Base-by-base conservation (phyloP, 2,113 vertebrate genomes). In the Alethe diademata region DNA sequence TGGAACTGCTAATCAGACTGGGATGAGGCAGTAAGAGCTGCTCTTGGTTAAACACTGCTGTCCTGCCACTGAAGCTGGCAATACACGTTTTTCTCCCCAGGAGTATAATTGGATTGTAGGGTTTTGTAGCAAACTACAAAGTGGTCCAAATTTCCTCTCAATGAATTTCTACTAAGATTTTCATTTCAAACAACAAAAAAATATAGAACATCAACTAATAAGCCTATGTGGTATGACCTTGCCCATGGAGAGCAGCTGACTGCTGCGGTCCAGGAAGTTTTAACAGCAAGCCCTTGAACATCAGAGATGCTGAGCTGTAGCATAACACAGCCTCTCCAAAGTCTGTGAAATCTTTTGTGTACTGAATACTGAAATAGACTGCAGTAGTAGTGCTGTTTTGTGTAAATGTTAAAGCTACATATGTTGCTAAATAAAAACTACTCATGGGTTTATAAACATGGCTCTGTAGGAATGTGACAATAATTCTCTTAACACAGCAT, bases 371-470 rank as follows among this genome's bases (percentile, higher is more conserved):
- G 35, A 86, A 85, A 20, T 43, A 82, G 60, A 60, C 25, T 57
- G 35, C 35, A 42, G 29, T 92, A 70, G 54, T 88, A 78, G 70
- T 64, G 45, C 29, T 90, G n/a, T 31, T 93, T 65, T 87, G 54
- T 45, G 57, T 58, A 76, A 28, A 85, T 66, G 43, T 54, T 90
- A 85, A 73, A 88, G 35, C 45, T 88, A 66, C 35, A 20, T 92
- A 73, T 87, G 73, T 66, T 87, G 38, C 58, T 94, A 94, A 79
- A 65, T 95, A 76, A 70, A 78, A 70, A n/a, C 58, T 80, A 50
- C 79, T 82, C 58, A 35, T 42, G 53, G 66, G 14, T 92, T 94
- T 95, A 83, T 75, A 85, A 95, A 79, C 42, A 47, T 26, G 78
- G 42, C 33, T 70, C 58, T 62, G 45, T 72, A 89, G 54, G 42